Evolutionary conservation across 2,113 vertebrate genomes (phyloP).

Genomic region (Panurus biarmicus): DNA sequence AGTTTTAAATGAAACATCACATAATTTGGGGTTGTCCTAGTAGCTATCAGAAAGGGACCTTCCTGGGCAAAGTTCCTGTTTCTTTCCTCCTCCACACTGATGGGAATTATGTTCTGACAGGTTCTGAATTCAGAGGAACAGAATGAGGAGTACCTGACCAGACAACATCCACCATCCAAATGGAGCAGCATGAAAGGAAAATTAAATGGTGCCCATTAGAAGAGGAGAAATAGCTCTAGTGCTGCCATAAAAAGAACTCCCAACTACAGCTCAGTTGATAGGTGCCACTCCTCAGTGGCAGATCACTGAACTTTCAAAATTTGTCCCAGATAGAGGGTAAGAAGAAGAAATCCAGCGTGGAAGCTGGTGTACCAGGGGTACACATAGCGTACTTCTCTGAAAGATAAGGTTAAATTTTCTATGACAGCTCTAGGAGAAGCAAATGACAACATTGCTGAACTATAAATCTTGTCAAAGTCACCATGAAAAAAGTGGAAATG

Average conservation of each 20-base stretch:
- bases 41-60: background rate
- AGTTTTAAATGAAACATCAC: background rate
- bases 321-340: background rate
- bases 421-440: background rate
- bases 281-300: background rate
- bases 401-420: background rate
- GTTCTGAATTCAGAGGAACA: background rate
- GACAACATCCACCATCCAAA: background rate
- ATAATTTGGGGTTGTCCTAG: background rate
- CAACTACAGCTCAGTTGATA: background rate
- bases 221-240: background rate
- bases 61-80: background rate
- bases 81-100: background rate
- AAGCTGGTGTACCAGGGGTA: background rate
- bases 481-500: background rate
- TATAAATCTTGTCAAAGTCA: background rate
- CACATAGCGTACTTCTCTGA: background rate
- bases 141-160: background rate
- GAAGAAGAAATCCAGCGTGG: background rate
- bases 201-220: background rate
- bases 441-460: background rate
- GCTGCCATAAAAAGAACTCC: background rate
- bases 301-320: background rate
- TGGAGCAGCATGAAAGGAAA: background rate
- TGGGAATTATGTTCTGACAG: background rate